A percentile compares a stretch with the other conserved stretches of the same genome.
Evolutionary conservation across 2,888 invertebrate species (phyloP).

Genomic region (Sphecodes monilicornis): DNA sequence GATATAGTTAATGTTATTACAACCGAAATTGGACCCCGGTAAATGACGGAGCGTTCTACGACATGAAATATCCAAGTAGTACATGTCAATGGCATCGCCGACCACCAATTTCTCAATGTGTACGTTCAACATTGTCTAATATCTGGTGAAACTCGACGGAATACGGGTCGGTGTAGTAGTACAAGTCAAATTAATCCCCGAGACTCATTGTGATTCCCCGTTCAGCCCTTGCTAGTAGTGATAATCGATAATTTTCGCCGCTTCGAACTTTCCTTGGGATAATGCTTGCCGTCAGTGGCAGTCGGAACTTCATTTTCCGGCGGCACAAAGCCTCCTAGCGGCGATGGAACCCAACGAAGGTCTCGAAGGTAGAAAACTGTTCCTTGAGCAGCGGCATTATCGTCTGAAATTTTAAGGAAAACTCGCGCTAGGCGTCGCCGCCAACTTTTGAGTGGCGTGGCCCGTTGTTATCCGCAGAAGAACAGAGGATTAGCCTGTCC

Average conservation of each 20-base stretch:
- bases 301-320: background rate
- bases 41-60: background rate
- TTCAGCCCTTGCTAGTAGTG: background rate
- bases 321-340: background rate
- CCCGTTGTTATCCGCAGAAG: background rate
- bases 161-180: background rate
- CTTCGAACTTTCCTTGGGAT: background rate
- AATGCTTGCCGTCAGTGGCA: background rate
- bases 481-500: background rate
- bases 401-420: background rate
- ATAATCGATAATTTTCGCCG: slow-evolving; percentile 6
- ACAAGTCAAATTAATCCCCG: background rate
- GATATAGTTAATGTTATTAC: background rate
- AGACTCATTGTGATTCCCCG: background rate
- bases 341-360: background rate
- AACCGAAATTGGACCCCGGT: no score
- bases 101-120: background rate
- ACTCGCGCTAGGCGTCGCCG: background rate
- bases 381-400: background rate
- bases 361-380: background rate
- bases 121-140: background rate
- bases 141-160: background rate
- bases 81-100: background rate
- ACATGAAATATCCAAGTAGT: background rate
- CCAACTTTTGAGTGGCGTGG: background rate